Conservation (phyloP, 2,797 vertebrate genomes). For the Numenius phaeopus region DNA sequence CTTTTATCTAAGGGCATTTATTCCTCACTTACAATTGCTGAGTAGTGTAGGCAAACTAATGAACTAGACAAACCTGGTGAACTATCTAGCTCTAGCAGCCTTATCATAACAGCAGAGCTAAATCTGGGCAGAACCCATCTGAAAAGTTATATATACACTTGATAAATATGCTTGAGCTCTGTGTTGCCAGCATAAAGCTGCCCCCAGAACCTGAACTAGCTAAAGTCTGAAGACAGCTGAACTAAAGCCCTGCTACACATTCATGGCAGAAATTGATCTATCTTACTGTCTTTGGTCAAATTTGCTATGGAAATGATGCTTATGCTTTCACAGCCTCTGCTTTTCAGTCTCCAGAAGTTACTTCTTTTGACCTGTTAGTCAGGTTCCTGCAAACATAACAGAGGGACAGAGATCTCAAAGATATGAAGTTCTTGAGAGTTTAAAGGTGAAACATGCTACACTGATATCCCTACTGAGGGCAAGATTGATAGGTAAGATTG, state of each 20-base stretch:
- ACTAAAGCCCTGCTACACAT: background rate
- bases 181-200: background rate
- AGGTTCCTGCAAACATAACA: background rate
- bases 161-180: background rate
- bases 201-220: background rate
- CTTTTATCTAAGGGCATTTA: background rate
- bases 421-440: background rate
- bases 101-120: background rate
- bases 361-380: background rate
- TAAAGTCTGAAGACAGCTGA: background rate
- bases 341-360: background rate
- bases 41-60: background rate
- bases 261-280: background rate
- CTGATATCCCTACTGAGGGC: background rate
- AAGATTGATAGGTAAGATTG: background rate
- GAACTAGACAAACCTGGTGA: background rate
- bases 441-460: background rate
- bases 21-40: background rate
- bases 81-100: background rate
- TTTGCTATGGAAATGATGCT: background rate
- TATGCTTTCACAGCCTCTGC: rapidly evolving
- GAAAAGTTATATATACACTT: background rate
- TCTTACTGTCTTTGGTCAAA: background rate
- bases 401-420: constrained; percentile 15
- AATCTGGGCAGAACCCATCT: background rate